A percentile compares a stretch with the other conserved stretches of the same genome.
These are phyloP conservation scores for Drosophila merina DNA, from an alignment of 2,888 invertebrate genomes.

Conservation along the genomic window DNA sequence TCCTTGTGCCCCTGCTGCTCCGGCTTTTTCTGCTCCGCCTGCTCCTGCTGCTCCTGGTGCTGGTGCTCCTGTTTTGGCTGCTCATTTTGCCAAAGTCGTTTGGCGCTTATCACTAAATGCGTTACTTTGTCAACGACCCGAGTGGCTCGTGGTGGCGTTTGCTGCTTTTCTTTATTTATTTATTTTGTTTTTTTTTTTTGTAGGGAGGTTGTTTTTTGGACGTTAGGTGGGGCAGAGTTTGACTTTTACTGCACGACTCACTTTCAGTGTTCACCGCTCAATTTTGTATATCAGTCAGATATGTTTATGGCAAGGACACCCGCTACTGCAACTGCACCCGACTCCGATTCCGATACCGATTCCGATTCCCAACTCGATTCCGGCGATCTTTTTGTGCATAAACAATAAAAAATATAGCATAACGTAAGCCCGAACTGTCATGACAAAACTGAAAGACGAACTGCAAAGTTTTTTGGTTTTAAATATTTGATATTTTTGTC, in stretches of 20 bases:
- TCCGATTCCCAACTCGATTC: neutral
- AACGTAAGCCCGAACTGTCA: constrained; percentile 36
- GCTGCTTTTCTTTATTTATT: constrained; percentile 3
- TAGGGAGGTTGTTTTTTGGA: constrained; percentile 30
- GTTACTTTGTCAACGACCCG: constrained; percentile 51
- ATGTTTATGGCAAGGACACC: constrained; percentile 23
- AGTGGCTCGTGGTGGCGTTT: constrained; percentile 14
- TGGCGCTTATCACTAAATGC: constrained; percentile 54
- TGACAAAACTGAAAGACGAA: constrained; percentile 33
- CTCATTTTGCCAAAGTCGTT: constrained; percentile 59
- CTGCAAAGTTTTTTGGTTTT: constrained; percentile 12
- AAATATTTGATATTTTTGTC: constrained; percentile 17
- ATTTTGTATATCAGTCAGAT: constrained; percentile 32
- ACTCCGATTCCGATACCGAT: constrained; percentile 3
- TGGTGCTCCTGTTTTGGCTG: constrained; percentile 43
- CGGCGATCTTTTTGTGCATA: constrained; percentile 40
- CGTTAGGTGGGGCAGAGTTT: constrained; percentile 63
- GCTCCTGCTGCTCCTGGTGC: constrained; percentile 34
- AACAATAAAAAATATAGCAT: constrained; percentile 45
- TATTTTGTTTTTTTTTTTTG: constrained; percentile 6
- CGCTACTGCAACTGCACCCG: constrained; percentile 8
- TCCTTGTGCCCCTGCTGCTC: constrained; percentile 30
- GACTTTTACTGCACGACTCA: constrained; percentile 57
- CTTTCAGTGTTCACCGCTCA: constrained; percentile 38
- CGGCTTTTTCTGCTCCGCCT: constrained; percentile 21